Percentiles rank a stretch among this genome's conserved stretches.
Evolutionary conservation across 92 coral and sea anemone genomes (phyloP).

Genomic region (Scolanthus callimorphus): DNA sequence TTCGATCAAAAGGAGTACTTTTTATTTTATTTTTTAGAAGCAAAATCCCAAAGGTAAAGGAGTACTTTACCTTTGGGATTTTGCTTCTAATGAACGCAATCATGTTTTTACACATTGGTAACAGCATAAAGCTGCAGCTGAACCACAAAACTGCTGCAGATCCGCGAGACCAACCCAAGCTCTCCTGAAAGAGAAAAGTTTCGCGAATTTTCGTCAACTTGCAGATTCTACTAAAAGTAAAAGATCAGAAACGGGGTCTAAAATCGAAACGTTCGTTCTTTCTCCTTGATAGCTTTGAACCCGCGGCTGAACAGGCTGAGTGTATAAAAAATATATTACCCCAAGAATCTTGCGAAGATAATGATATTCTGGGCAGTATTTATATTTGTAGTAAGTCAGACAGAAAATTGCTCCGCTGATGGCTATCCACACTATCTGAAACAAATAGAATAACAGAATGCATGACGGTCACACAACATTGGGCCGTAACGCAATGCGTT

Average conservation of each 20-base stretch:
- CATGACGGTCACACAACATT: no score
- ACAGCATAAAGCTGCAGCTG: conserved; percentile 52
- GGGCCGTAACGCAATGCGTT: no score
- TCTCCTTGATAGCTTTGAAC: no score
- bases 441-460: conserved; percentile 2
- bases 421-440: conserved; percentile 19
- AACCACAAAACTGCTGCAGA: conserved; percentile 73
- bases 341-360: conserved; percentile 66
- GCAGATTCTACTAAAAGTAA: no score
- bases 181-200: no score
- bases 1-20: background rate
- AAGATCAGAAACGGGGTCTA: no score
- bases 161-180: conserved; percentile 88
- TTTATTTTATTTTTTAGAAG: no score
- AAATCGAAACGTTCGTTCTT: no score
- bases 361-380: conserved; percentile 41
- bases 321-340: no score
- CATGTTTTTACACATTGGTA: conserved; percentile 74
- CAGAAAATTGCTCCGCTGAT: conserved; percentile 29
- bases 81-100: conserved; percentile 41
- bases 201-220: no score
- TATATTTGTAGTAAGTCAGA: conserved; percentile 55
- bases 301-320: no score
- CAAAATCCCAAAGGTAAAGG: no score
- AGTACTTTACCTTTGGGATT: conserved; percentile 22